Conservation (phyloP, 2,797 vertebrate genomes). For the Cuculus canorus region DNA sequence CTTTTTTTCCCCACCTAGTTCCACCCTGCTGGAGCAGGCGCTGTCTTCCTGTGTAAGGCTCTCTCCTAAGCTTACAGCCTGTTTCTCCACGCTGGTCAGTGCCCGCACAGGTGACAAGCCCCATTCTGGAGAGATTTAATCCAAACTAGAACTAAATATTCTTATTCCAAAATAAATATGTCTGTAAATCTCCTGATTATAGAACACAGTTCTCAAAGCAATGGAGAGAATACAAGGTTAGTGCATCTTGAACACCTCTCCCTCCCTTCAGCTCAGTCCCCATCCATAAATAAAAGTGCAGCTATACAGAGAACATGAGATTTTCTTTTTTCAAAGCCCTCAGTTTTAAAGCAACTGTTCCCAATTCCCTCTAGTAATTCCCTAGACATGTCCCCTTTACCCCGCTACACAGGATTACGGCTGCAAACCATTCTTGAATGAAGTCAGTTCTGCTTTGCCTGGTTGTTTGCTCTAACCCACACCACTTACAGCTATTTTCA, state of each 20-base stretch:
- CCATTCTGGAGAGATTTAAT: not conserved
- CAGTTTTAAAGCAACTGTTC: conserved; percentile 12
- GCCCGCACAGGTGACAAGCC: not conserved
- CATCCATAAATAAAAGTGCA: not conserved
- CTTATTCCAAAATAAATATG: not conserved
- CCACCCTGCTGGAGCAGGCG: not conserved
- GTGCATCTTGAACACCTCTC: not conserved
- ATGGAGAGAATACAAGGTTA: not conserved
- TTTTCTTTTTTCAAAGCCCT: not conserved
- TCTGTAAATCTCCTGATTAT: not conserved
- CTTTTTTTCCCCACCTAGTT: fast-evolving
- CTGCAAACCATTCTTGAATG: not conserved
- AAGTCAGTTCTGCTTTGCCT: conserved; percentile 22
- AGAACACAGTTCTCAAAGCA: not conserved
- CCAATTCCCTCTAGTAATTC: not conserved
- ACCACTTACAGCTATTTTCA: conserved; percentile 4
- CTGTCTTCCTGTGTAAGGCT: not conserved
- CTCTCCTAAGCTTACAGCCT: not conserved
- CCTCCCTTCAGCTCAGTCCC: not conserved
- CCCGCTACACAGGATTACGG: not conserved
- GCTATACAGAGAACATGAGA: not conserved
- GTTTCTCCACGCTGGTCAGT: not conserved
- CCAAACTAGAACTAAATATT: not conserved
- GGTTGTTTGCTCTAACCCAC: not conserved
- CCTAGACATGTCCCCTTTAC: not conserved